Conservation (phyloP, 2,113 vertebrate genomes). For the Notechis scutatus region DNA sequence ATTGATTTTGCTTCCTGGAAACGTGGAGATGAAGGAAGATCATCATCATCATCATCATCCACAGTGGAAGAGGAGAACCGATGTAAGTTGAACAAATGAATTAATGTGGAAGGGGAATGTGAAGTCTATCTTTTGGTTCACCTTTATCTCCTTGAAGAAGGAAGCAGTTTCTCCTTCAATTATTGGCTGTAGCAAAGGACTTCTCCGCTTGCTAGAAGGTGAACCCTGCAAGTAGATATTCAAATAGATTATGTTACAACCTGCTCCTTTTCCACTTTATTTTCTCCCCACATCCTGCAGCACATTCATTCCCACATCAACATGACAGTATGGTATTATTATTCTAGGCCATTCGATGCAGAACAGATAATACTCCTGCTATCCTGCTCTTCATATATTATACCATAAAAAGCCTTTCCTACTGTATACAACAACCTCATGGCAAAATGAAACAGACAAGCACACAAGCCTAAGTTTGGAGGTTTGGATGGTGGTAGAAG, state of each 20-base stretch:
- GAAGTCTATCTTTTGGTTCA: slow-evolving; percentile 67
- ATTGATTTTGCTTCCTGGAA: slow-evolving; percentile 58
- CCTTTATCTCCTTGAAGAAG: slow-evolving; percentile 98
- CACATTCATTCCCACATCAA: background rate
- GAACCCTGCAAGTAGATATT: slow-evolving; percentile 88
- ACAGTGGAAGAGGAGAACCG: slow-evolving; percentile 43
- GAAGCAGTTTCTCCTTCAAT: slow-evolving; percentile 98
- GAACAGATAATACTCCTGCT: background rate
- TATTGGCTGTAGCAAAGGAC: slow-evolving; percentile 97
- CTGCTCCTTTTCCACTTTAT: slow-evolving; percentile 40
- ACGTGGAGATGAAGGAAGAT: slow-evolving; percentile 51
- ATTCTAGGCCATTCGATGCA: background rate
- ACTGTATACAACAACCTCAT: background rate
- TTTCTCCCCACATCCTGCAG: background rate
- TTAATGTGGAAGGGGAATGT: slow-evolving; percentile 63
- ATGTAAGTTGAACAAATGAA: slow-evolving; percentile 64
- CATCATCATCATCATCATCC: slow-evolving; percentile 14
- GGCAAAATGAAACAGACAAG: slow-evolving; percentile 1
- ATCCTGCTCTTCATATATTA: background rate
- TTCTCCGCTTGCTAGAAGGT: slow-evolving; percentile 98
- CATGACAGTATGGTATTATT: background rate
- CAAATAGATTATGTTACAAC: slow-evolving; percentile 76
- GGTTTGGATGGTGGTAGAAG: background rate
- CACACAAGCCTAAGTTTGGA: fast-evolving
- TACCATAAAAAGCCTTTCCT: background rate